Evolutionary conservation across 2,113 vertebrate genomes (phyloP), one percentile per base, ranked within the genome.

Genomic region (Lipophrys pholis): DNA sequence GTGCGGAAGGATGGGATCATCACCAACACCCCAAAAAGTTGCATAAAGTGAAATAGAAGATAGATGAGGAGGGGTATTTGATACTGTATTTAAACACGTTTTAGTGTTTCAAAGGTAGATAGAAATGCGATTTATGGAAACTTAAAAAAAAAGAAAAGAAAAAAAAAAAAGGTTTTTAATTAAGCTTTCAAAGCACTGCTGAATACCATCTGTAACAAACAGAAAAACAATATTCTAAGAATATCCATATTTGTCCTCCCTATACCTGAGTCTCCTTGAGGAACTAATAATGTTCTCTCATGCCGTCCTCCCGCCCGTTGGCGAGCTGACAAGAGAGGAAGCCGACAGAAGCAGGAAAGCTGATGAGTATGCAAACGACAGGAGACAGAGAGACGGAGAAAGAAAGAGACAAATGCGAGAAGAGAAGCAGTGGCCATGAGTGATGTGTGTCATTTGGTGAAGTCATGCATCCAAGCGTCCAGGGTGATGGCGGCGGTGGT

Each of bases 401-500:
- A 30, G 21, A 71, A 21, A 61, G 3, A 42, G 51, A 45, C 48
- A 51, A 74, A 65, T 57, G 36, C 80, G 68, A 77, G 62, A 42
- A 46, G 35, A 43, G 59, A 43, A 55, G 54, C 64, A 56, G 57
- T 48, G 57, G 71, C 50, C 79, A 75, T 78, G 78, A 87, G 81
- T 82, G 88, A 84, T 78, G 73, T 62, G 76, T 90, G 84, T 90
- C 82, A 79, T 74, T 84, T 89, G 87, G 87, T 93, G 93, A 91
- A 93, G 84, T 90, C 85, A 91, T 89, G 73, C 62, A 67, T 83
- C 90, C 85, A 77, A 84, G 59, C 59, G 68, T 85, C 84, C 82
- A 68, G 87, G 89, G 74, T 93, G 94, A 92, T 87, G 91, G 90
- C 82, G 64, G 86, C 77, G 85, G 77, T 73, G 85, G 88, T 90